phyloP scores from a whole-genome alignment of 2,888 invertebrate species.

The Thereva unica region DNA sequence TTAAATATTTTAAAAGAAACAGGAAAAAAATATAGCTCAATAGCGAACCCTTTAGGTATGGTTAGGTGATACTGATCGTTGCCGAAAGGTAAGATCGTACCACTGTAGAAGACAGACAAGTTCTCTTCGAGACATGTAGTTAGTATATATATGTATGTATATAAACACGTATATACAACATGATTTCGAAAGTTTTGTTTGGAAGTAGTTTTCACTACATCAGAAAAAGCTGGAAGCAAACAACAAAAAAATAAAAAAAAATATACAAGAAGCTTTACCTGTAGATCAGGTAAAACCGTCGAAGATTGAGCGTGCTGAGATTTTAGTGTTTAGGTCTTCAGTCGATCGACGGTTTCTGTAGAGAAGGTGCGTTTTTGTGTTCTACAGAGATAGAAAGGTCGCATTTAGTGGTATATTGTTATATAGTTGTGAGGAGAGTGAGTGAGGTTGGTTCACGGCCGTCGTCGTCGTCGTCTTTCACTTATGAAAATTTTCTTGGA shows the following conservation, averaged over 20 bases:
- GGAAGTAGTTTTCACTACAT: constrained; percentile 14
- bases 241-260: not conserved
- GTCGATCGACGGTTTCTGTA: constrained; percentile 40
- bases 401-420: too few species aligned
- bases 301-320: constrained; percentile 18
- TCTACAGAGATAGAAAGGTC: too few species aligned
- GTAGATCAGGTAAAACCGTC: constrained; percentile 15
- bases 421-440: too few species aligned
- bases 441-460: too few species aligned
- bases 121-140: too few species aligned
- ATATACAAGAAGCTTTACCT: constrained; percentile 2
- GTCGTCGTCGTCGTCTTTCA: not conserved
- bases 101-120: too few species aligned
- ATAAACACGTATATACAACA: constrained; percentile 11
- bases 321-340: constrained; percentile 16
- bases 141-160: too few species aligned
- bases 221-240: not conserved
- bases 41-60: too few species aligned
- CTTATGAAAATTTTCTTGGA: not conserved
- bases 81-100: too few species aligned
- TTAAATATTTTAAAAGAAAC: too few species aligned
- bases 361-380: constrained; percentile 14
- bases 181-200: constrained; percentile 25
- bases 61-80: too few species aligned
- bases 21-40: too few species aligned